Evolutionary conservation across 2,797 vertebrate genomes (phyloP).

Genomic region (Ateles fusciceps): DNA sequence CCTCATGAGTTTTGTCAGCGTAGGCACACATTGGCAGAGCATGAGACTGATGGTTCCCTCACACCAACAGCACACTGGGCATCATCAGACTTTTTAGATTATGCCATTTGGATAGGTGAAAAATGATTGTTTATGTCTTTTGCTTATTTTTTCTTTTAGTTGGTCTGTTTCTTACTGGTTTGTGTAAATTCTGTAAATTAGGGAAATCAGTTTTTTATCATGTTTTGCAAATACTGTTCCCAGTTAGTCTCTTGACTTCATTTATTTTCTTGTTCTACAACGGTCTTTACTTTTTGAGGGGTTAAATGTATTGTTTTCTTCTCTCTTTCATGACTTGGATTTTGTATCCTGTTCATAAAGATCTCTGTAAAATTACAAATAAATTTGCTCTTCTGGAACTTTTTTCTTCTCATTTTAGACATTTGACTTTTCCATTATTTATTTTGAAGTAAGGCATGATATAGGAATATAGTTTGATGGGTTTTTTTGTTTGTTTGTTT

Average conservation of each 20-base stretch:
- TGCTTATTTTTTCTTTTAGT: conserved; percentile 39
- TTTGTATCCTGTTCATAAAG: conserved; percentile 2
- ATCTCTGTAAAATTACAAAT: neutral
- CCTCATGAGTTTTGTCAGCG: neutral
- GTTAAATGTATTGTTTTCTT: neutral
- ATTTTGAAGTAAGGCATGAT: neutral
- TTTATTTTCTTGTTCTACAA: neutral
- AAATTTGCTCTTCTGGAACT: neutral
- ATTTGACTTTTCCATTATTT: neutral
- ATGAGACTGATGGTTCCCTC: neutral
- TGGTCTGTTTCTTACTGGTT: neutral
- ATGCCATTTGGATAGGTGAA: neutral
- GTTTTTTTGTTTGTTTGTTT: neutral
- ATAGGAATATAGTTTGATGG: neutral
- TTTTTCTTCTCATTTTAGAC: neutral
- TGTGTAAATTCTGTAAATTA: conserved; percentile 1
- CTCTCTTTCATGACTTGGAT: neutral
- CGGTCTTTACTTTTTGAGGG: neutral
- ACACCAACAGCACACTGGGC: neutral
- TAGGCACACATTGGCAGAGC: neutral
- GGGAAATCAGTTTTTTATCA: neutral
- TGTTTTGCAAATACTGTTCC: neutral
- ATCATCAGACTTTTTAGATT: neutral
- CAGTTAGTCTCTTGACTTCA: conserved; percentile 4
- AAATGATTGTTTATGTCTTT: neutral